phyloP scores from a whole-genome alignment of 1,140 invertebrate genomes.

The Drosophila arawakana region DNA sequence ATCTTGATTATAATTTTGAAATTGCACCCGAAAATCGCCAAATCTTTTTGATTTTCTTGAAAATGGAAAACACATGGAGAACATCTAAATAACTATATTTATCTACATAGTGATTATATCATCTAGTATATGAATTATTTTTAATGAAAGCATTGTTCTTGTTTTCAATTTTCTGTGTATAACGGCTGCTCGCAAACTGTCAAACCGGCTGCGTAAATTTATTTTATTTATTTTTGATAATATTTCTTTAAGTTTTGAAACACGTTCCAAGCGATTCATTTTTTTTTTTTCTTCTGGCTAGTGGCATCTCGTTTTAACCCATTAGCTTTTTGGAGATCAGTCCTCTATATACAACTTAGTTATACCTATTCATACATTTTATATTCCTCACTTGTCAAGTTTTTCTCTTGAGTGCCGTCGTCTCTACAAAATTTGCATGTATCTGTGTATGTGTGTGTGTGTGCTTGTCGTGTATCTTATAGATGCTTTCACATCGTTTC shows the following conservation, averaged over 20 bases:
- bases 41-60: constrained; percentile 4
- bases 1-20: constrained; percentile 3
- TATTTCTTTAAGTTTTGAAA: constrained; percentile 52
- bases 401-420: constrained; percentile 24
- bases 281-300: constrained; percentile 7
- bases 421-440: background rate
- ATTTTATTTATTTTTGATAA: constrained; percentile 81
- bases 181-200: constrained; percentile 75
- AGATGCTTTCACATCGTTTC: constrained; percentile 39
- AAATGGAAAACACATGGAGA: constrained; percentile 42
- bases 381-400: constrained; percentile 50
- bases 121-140: constrained; percentile 43
- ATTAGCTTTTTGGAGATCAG: constrained; percentile 36
- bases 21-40: background rate
- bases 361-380: constrained; percentile 26
- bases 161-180: constrained; percentile 43
- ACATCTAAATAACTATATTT: constrained; percentile 19
- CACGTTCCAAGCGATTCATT: constrained; percentile 61
- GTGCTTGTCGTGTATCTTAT: constrained; percentile 26
- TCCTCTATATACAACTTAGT: constrained; percentile 23
- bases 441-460: constrained; percentile 40
- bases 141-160: constrained; percentile 49
- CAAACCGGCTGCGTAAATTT: constrained; percentile 61
- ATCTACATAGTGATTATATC: constrained; percentile 2
- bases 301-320: constrained; percentile 62